Base-by-base conservation (phyloP, 2,888 invertebrate species). In the Fragum whitleyi region DNA sequence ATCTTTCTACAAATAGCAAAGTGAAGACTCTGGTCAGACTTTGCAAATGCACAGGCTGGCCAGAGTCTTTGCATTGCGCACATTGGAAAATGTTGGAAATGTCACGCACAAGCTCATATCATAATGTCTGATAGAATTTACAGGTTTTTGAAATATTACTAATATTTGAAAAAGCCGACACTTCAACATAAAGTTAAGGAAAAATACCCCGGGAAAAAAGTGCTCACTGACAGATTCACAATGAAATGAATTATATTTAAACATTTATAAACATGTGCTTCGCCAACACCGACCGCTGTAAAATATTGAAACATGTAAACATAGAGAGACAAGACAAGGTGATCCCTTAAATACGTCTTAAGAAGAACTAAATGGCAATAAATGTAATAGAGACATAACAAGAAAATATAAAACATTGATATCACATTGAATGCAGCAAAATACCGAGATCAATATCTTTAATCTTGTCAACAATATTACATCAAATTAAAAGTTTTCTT, bases 371-470 rank as follows among this genome's bases (percentile, higher is more conserved):
- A n/a, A 23, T 21, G 65, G 65, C 42, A 65, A 65, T 9, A 65
- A n/a, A n/a, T n/a, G n/a, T n/a, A n/a, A n/a, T 21, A 16, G 36
- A 32, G 36, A 42, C 32, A 6, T 19, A 26, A 36, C 39, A 65
- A 21, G n/a, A 7, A 65, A 65, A 65, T 65, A 65, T 65, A 65
- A 28, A 67, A 74, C 74, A 74, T 67, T 21, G 53, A 65, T 74
- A 74, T 65, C 74, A 74, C 74, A 65, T 74, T 36, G 28, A 36
- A 36, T n/a, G 36, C 53, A 39, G 39, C 74, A 74, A 67, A 74
- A 74, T 74, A 74, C 74, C 67, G 19, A 67, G 55, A 65, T 53
- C 74, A 51, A 62, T n/a, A 21, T 28, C 36, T 67, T 42, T 42
- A 3, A 2, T 67, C n/a, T 23, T 57, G n/a, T 57, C 57, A 51